phyloP scores from a whole-genome alignment of 2,888 invertebrate species.

The Cerastis leucographa region DNA sequence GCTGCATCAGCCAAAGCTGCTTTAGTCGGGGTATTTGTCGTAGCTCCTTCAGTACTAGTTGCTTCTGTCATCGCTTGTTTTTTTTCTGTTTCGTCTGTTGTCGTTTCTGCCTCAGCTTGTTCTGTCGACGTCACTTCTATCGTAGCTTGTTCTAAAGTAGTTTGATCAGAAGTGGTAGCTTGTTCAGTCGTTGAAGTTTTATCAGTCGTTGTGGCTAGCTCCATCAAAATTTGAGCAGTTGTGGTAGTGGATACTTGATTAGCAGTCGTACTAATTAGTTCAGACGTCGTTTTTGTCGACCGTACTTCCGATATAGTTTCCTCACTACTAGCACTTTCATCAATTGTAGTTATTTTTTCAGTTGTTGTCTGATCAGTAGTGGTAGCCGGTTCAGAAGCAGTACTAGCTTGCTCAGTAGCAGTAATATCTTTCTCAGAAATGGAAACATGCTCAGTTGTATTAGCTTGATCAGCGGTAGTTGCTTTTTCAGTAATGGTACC shows the following conservation, averaged over 20 bases:
- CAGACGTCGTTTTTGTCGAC: not conserved
- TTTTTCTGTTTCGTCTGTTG: not conserved
- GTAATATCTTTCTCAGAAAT: slow-evolving; percentile 1
- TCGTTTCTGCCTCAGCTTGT: not conserved
- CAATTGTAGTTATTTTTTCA: not conserved
- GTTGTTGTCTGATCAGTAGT: not conserved
- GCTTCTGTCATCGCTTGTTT: not conserved
- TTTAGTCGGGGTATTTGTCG: not conserved
- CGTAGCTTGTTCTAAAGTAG: not conserved
- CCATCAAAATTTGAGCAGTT: not conserved
- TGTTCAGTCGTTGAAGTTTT: not conserved
- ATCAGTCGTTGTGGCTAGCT: not conserved
- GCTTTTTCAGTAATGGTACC: slow-evolving; percentile 2
- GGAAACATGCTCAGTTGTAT: not conserved
- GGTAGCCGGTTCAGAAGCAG: not conserved
- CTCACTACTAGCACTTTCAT: not conserved
- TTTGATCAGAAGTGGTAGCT: not conserved
- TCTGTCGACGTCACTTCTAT: not conserved
- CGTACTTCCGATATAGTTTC: not conserved
- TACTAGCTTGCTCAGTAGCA: not conserved
- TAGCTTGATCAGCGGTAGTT: slow-evolving; percentile 3
- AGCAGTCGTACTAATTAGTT: not conserved
- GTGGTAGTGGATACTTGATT: not conserved
- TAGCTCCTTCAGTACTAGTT: not conserved
- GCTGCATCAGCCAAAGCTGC: slow-evolving; percentile 2